Evolutionary conservation across 1,140 invertebrate genomes (phyloP).

Genomic region (Episyrphus balteatus): DNA sequence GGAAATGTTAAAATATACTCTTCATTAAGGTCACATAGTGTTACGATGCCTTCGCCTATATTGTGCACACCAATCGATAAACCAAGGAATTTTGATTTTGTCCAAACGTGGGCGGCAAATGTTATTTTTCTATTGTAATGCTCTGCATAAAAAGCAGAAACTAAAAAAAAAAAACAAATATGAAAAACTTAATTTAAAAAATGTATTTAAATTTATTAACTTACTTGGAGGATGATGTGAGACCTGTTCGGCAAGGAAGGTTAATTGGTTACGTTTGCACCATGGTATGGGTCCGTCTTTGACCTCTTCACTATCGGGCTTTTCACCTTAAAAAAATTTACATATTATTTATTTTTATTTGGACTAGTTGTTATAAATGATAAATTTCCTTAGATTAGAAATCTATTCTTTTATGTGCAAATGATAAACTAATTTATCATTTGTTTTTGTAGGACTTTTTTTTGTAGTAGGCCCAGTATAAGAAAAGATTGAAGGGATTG

Average conservation of each 20-base stretch:
- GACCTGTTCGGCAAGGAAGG: slow-evolving; percentile 95
- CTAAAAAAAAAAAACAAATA: slow-evolving; percentile 37
- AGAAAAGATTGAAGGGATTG: too few species aligned
- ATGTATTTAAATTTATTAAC: slow-evolving; percentile 12
- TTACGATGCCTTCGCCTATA: slow-evolving; percentile 71
- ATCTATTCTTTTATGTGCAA: too few species aligned
- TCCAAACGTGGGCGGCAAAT: slow-evolving; percentile 92
- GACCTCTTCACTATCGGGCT: slow-evolving; percentile 31
- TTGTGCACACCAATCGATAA: slow-evolving; percentile 88
- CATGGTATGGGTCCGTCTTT: slow-evolving; percentile 71
- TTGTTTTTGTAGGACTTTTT: too few species aligned
- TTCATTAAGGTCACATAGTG: slow-evolving; percentile 71
- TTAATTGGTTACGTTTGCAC: slow-evolving; percentile 67
- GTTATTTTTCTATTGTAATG: slow-evolving; percentile 80
- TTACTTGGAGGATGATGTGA: slow-evolving; percentile 96
- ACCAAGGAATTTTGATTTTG: slow-evolving; percentile 95
- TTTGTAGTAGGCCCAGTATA: too few species aligned
- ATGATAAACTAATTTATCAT: too few species aligned
- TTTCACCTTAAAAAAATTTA: slow-evolving; percentile 12
- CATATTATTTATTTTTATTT: neutral
- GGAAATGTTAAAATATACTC: slow-evolving; percentile 92
- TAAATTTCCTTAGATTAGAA: too few species aligned
- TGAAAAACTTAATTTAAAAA: neutral
- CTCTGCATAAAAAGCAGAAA: slow-evolving; percentile 96
- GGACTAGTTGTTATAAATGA: neutral